Percentiles rank a stretch among this genome's conserved stretches.
phyloP scores from a whole-genome alignment of 2,797 vertebrate species.

The Anguilla pacifica region DNA sequence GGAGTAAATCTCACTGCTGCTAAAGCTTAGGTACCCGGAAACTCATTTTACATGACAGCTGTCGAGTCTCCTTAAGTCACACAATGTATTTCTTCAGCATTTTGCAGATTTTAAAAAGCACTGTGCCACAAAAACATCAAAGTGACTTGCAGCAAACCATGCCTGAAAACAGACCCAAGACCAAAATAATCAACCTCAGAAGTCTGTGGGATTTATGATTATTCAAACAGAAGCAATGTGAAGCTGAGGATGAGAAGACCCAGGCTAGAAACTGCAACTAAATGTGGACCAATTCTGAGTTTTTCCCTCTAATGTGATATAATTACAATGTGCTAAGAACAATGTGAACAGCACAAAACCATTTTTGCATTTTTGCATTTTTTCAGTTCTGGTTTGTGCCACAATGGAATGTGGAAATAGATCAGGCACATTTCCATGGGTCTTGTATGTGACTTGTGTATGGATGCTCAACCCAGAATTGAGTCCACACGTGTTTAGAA shows the following conservation, averaged over 20 bases:
- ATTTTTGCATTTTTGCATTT: too few relatives aligned
- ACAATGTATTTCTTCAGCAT: neutral
- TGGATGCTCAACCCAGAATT: too few relatives aligned
- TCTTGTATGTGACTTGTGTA: too few relatives aligned
- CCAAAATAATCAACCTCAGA: neutral
- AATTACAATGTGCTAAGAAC: too few relatives aligned
- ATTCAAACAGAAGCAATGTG: neutral
- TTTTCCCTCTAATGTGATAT: too few relatives aligned
- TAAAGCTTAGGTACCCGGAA: slow-evolving; percentile 39
- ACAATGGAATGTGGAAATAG: too few relatives aligned
- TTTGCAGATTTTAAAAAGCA: slow-evolving; percentile 10
- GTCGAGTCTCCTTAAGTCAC: slow-evolving; percentile 41
- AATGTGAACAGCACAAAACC: too few relatives aligned
- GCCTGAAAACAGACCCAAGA: slow-evolving; percentile 12
- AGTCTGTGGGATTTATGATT: neutral
- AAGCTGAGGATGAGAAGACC: neutral
- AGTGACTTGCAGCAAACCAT: neutral
- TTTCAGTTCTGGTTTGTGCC: too few relatives aligned
- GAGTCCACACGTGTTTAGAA: too few relatives aligned
- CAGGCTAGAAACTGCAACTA: too few relatives aligned
- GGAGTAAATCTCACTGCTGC: neutral
- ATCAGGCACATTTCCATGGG: too few relatives aligned
- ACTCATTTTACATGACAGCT: slow-evolving; percentile 59
- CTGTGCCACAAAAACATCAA: neutral
- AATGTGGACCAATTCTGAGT: too few relatives aligned